Evolutionary conservation across 2,113 vertebrate genomes (phyloP).

Genomic region (Halcyon malimbica): DNA sequence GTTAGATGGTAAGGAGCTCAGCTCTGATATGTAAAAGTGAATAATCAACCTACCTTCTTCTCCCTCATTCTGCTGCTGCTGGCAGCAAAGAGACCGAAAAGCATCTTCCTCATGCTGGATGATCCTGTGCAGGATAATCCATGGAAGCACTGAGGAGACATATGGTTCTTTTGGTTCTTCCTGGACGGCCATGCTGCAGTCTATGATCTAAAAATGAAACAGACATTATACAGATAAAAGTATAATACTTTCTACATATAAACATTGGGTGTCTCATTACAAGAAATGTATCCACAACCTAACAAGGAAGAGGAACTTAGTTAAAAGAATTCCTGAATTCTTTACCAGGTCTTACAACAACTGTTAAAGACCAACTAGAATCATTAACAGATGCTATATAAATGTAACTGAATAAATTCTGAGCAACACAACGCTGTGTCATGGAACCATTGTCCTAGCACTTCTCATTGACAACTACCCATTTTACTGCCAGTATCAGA

Average conservation of each 20-base stretch:
- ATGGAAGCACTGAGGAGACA: slow-evolving; percentile 92
- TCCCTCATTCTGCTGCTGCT: slow-evolving; percentile 78
- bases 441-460: background rate
- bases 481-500: background rate
- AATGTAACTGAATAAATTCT: background rate
- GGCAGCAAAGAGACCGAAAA: slow-evolving; percentile 84
- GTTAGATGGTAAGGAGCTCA: background rate
- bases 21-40: background rate
- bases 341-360: background rate
- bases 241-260: no score
- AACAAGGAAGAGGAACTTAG: background rate
- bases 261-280: background rate
- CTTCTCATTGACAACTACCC: background rate
- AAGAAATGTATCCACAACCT: background rate
- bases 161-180: slow-evolving; percentile 93
- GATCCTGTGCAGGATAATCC: slow-evolving; percentile 91
- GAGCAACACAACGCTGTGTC: background rate
- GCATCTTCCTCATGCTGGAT: slow-evolving; percentile 93
- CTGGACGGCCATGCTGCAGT: slow-evolving; percentile 90
- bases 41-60: slow-evolving; percentile 79
- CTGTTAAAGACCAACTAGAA: background rate
- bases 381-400: background rate
- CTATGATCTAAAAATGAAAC: slow-evolving; percentile 83
- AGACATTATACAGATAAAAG: background rate
- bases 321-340: background rate